Base-by-base conservation (phyloP, 2,797 vertebrate species). In the Microcaecilia unicolor region DNA sequence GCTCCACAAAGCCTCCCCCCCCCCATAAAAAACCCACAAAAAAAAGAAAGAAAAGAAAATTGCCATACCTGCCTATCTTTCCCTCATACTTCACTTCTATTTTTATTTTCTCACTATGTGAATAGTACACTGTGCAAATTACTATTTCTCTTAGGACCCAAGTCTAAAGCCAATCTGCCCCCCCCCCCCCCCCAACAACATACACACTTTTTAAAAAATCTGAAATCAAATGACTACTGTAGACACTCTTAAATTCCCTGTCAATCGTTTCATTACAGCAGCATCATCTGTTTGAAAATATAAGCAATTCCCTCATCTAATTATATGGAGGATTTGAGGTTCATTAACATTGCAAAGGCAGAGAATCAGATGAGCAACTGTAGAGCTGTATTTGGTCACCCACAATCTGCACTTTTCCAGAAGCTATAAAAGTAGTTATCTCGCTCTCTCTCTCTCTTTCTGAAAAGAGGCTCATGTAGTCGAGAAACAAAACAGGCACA, bases 261-360 rank as follows among this genome's bases (percentile, higher is more conserved):
- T 85, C 84, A 84, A 84, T 87, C 80, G 82, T 88, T 90, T 89
- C 85, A 89, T 91, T 91, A 90, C 79, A 83, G 80, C 72, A 86
- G 92, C 91, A 97, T 97, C 93, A 96, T 97, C 95, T 98, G 94
- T 92, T 91, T 86, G 91, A 91, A 90, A 94, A 96, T 92, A 88
- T 89, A 84, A 81, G 86, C 91, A 96, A 98, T 98, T 99, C 93
- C 93, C 95, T 93, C 86, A 96, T 96, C 95, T 98, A 97, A 98
- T 99, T 99, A 98, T 88, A 87, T 86, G 75, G 83, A 92, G 91
- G 91, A 96, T 97, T 93, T 96, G 87, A 86, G 92, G 90, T 96
- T 94, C 93, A 98, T 98, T 99, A 98, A 90, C 87, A 85, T 80
- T 88, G 88, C 85, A 79, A 88, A 86, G 85, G 84, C 75, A 87